Base-by-base conservation (phyloP, 2,797 vertebrate species). In the Glossophaga mutica region DNA sequence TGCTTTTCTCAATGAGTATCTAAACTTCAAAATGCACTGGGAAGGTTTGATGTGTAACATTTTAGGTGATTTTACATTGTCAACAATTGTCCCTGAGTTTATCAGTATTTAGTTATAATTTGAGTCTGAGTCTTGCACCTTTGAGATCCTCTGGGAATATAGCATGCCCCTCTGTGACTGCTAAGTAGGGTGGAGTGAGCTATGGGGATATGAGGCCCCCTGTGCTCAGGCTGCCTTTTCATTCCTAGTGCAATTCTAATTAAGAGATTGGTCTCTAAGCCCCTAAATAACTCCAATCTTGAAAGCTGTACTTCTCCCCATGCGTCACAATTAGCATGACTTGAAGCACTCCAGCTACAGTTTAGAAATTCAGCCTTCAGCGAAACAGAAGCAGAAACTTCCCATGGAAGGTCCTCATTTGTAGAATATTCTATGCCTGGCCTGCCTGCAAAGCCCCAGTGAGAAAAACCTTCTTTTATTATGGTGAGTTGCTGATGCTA, bases 381-480 rank as follows among this genome's bases (percentile, higher is more conserved):
- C 74, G 29, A 79, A 77, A 83, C 50, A 87, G 82, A 50, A 76
- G 15, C n/a, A 70, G 90, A 88, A 42, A 65, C 73, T 57, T 91
- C 78, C 88, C 2, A 0, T 1, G 21, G 92, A 84, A 32, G 65
- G n/a, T 62, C 42, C 34, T 91, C 9, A 55, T 93, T 84, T 95
- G 39, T 34, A 89, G 85, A 86, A 67, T 89, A 83, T 91, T 92
- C 32, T 90, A 24, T 87, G 77, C 46, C 70, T 91, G 82, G 32
- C 62, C 50, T 92, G 77, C 92, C 34, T 85, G 94, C 71, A 88
- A 96, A 92, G 73, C 24, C 2, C n/a, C 62, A 71, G 85, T 86
- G 87, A 96, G 81, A 86, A 90, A 97, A 87, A 39, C 10, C 83
- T 81, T 62, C 59, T 50, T 93, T 94, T 86, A 79, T 90, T 93